Percentiles rank a stretch among this genome's conserved stretches.
Conservation (phyloP, 2,888 invertebrate genomes). For the Ennomos fuscantarius region DNA sequence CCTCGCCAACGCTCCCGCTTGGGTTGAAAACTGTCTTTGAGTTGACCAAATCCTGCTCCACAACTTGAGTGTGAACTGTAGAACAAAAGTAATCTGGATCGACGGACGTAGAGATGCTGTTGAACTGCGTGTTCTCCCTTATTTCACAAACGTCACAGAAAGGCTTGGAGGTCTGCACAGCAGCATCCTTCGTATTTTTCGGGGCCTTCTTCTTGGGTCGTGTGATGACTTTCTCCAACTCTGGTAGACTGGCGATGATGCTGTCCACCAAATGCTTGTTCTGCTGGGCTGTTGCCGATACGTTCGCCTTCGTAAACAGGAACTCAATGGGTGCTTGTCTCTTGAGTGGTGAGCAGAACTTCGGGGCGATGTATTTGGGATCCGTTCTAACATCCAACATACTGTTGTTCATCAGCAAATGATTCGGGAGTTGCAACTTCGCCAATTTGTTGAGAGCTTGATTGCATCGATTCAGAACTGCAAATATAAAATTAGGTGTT, state of each 20-base stretch:
- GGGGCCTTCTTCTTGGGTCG: conserved; percentile 60
- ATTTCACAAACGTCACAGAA: conserved; percentile 75
- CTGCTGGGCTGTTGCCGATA: conserved; percentile 52
- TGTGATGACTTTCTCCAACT: conserved; percentile 62
- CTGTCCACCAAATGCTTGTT: conserved; percentile 74
- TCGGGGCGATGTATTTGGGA: conserved; percentile 56
- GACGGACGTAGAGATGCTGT: conserved; percentile 54
- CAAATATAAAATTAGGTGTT: conserved; percentile 59
- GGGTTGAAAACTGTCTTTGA: conserved; percentile 74
- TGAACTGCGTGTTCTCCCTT: conserved; percentile 58
- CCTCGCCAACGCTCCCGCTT: conserved; percentile 62
- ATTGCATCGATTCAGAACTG: conserved; percentile 76
- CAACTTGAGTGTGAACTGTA: conserved; percentile 73
- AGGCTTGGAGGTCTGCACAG: conserved; percentile 68
- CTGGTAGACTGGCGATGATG: conserved; percentile 61
- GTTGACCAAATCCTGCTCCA: conserved; percentile 71
- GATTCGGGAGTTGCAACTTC: conserved; percentile 65
- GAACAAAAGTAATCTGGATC: conserved; percentile 62
- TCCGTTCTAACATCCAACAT: conserved; percentile 48
- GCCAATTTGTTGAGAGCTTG: conserved; percentile 63
- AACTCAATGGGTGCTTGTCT: conserved; percentile 67
- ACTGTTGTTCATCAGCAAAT: conserved; percentile 61
- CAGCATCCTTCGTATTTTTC: conserved; percentile 67
- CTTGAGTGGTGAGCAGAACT: conserved; percentile 76
- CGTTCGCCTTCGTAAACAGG: conserved; percentile 63